Conservation (phyloP, 2,113 vertebrate species). For the Casuarius casuarius region DNA sequence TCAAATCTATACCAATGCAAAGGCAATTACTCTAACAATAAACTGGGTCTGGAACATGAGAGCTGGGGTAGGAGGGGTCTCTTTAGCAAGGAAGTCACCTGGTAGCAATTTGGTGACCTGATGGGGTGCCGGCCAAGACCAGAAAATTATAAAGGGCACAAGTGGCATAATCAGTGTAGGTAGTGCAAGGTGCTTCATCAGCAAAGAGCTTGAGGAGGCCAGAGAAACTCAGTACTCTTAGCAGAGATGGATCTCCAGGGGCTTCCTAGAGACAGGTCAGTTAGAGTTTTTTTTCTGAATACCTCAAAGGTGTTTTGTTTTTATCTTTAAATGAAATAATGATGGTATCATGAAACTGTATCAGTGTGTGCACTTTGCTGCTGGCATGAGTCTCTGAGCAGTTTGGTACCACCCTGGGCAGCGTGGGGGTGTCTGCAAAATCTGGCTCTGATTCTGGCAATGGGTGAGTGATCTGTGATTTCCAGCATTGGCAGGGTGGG, state of each 20-base stretch:
- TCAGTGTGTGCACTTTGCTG: fast-evolving
- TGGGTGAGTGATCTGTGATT: background rate
- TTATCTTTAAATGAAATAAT: background rate
- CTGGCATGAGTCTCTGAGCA: background rate
- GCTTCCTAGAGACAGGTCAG: background rate
- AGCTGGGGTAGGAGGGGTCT: background rate
- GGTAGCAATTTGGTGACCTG: background rate
- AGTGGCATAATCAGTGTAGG: background rate
- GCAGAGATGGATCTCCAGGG: background rate
- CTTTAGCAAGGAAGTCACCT: background rate
- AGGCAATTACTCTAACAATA: background rate
- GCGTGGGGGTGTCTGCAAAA: background rate
- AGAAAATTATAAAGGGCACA: background rate
- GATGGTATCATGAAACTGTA: background rate
- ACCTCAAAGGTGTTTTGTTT: background rate
- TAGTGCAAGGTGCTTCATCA: fast-evolving
- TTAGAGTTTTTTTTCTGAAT: background rate
- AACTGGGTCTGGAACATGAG: background rate
- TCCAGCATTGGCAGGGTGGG: too few species aligned
- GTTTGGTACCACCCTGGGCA: background rate
- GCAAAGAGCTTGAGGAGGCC: fast-evolving
- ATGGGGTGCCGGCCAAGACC: background rate
- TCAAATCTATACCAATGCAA: background rate
- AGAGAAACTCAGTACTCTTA: background rate
- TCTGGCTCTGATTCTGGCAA: background rate